phyloP scores from a whole-genome alignment of 2,113 vertebrate species.

The Macroglossus sobrinus region DNA sequence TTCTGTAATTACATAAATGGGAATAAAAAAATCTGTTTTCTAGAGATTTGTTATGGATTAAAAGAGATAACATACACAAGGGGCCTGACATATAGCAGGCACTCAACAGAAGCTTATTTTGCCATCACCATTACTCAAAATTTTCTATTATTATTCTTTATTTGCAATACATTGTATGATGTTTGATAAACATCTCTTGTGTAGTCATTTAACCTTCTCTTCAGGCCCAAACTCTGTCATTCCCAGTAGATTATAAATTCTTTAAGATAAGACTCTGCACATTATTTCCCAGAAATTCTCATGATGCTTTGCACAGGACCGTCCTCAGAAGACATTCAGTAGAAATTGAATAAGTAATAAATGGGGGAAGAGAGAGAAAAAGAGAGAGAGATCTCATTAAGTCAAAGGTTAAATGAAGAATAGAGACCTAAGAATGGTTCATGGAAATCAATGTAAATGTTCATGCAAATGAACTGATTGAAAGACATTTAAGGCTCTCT shows the following conservation, averaged over 20 bases:
- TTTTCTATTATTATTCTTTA: background rate
- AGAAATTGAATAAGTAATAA: conserved; percentile 46
- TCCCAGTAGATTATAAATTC: background rate
- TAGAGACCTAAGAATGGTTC: background rate
- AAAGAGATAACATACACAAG: background rate
- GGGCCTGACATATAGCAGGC: background rate
- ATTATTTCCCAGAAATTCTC: conserved; percentile 21
- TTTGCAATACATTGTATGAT: background rate
- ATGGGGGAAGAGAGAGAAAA: background rate
- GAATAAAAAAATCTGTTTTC: background rate
- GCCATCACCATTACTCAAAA: background rate
- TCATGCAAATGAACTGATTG: conserved; percentile 51
- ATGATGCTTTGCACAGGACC: background rate
- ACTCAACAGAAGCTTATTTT: background rate
- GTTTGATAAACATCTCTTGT: background rate
- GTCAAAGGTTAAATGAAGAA: conserved; percentile 40
- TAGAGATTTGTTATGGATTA: background rate
- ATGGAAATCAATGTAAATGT: conserved; percentile 59
- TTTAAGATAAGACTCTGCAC: background rate
- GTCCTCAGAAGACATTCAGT: background rate
- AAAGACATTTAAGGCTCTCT: conserved; percentile 50
- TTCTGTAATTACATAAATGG: background rate
- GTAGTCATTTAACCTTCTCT: background rate
- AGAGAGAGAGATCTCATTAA: conserved; percentile 1
- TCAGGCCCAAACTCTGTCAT: background rate